Evolutionary conservation across 2,888 invertebrate genomes (phyloP), one percentile per base, ranked within the genome.

Genomic region (Sacculina carcini): DNA sequence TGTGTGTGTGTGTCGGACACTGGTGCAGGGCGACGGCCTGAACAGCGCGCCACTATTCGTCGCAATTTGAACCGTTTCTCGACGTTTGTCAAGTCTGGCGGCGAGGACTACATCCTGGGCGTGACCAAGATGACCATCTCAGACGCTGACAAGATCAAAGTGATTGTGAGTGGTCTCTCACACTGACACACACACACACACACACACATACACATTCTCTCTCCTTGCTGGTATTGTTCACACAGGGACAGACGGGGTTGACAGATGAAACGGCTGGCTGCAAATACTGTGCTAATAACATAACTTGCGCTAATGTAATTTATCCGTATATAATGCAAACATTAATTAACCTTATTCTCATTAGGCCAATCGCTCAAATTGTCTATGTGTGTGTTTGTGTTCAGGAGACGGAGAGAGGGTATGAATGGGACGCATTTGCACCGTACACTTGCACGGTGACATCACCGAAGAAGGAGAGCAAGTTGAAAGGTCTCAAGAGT

Each of bases 381-480:
- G n/a, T n/a, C n/a, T n/a, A n/a, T n/a, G n/a, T n/a, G n/a, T n/a
- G n/a, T n/a, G n/a, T n/a, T n/a, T n/a, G n/a, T n/a, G n/a, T 26
- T 2, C 28, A 44, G 44, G 44, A 44, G 26, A 44, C 44, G 7
- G 44, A 44, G 9, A 26, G 29, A 16, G 44, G 44, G 1, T 44
- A 44, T 12, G 44, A 44, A 19, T 44, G 44, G 44, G 44, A 44
- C 44, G 29, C 9, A 26, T 44, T 44, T 19, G 3, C 79, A 53
- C 74, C 77, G 2, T 92, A 87, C 63, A 74, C 73, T 6, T 94
- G 94, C 53, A 72, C 77, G 50, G 82, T 96, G 29, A 81, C 87
- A 16, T 90, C 90, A 52, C 94, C 94, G 6, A 94, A 92, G 64
- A 96, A 98, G 65, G 92, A 92, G 67, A 80, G 85, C 1, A 98